Base-by-base conservation (phyloP, 2,888 invertebrate genomes). In the Acutogordius australiensis region DNA sequence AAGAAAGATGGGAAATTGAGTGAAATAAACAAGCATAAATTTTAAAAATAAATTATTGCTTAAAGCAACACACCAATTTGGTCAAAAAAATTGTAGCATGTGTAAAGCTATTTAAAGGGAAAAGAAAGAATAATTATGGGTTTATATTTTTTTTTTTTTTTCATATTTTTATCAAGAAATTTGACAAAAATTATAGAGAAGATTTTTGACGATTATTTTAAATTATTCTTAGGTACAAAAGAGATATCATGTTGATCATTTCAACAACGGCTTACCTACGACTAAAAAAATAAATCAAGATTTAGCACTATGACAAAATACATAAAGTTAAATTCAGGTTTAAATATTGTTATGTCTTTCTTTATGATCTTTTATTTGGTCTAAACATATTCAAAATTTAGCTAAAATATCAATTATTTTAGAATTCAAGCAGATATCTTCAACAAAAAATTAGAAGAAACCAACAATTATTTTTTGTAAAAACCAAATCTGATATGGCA, bases 1-100 rank as follows among this genome's bases (percentile, higher is more conserved):
- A 87, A 84, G 68, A 97, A 97, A 69, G 85, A 94, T 70, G 78
- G 78, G 1, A 88, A 86, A 70, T 75, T 97, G 1, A 74, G 78
- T 30, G 87, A 91, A 70, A 81, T 94, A 28, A 80, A 82, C 70
- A 77, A 63, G 82, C 83, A 72, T 68, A n/a, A n/a, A n/a, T n/a
- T n/a, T n/a, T n/a, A n/a, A n/a, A n/a, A n/a, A n/a, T n/a, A n/a
- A n/a, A n/a, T n/a, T n/a, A n/a, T n/a, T n/a, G n/a, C n/a, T n/a
- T n/a, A n/a, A n/a, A n/a, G n/a, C n/a, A n/a, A n/a, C n/a, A n/a
- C n/a, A n/a, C n/a, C n/a, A n/a, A n/a, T n/a, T n/a, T n/a, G n/a
- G n/a, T n/a, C n/a, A n/a, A n/a, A n/a, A n/a, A n/a, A n/a, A n/a
- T n/a, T n/a, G n/a, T n/a, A n/a, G n/a, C n/a, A n/a, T n/a, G n/a